Percentiles rank a stretch among this genome's conserved stretches.
Evolutionary conservation across 1,140 invertebrate species (phyloP).

Genomic region (Stenopsyche tienmushanensis): DNA sequence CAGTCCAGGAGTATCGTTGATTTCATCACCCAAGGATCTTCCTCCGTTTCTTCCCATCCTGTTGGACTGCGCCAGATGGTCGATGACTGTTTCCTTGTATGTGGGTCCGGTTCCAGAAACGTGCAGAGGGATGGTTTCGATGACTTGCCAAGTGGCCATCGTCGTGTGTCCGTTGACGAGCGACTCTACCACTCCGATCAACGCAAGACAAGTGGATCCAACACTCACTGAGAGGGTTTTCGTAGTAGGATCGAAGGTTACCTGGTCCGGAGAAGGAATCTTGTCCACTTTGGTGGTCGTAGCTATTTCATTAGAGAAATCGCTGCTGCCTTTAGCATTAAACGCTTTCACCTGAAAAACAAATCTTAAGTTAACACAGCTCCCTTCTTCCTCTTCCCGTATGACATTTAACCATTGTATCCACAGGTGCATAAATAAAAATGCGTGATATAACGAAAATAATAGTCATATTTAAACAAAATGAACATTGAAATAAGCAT

Average conservation of each 20-base stretch:
- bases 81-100: slow-evolving; percentile 66
- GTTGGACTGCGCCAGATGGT: slow-evolving; percentile 53
- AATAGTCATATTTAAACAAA: slow-evolving; percentile 38
- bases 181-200: slow-evolving; percentile 71
- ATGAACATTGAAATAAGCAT: slow-evolving; percentile 37
- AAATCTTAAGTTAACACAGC: slow-evolving; percentile 18
- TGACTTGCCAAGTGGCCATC: slow-evolving; percentile 66
- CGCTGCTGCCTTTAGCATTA: slow-evolving; percentile 81
- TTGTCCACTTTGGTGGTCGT: slow-evolving; percentile 79
- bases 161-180: slow-evolving; percentile 59
- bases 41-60: slow-evolving; percentile 46
- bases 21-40: slow-evolving; percentile 55
- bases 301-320: slow-evolving; percentile 78
- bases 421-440: slow-evolving; percentile 41
- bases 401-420: too few species aligned
- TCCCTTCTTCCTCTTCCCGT: too few species aligned
- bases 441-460: slow-evolving; percentile 40
- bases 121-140: slow-evolving; percentile 68
- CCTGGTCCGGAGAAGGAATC: slow-evolving; percentile 76
- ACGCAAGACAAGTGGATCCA: slow-evolving; percentile 69
- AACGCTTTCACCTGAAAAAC: slow-evolving; percentile 74
- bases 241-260: slow-evolving; percentile 77
- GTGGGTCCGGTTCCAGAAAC: slow-evolving; percentile 67
- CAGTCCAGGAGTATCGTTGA: slow-evolving; percentile 54
- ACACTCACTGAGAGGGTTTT: slow-evolving; percentile 75